These are phyloP conservation scores for Exephanes ischioxanthus DNA, from an alignment of 2,888 invertebrate genomes.

Conservation along the genomic window DNA sequence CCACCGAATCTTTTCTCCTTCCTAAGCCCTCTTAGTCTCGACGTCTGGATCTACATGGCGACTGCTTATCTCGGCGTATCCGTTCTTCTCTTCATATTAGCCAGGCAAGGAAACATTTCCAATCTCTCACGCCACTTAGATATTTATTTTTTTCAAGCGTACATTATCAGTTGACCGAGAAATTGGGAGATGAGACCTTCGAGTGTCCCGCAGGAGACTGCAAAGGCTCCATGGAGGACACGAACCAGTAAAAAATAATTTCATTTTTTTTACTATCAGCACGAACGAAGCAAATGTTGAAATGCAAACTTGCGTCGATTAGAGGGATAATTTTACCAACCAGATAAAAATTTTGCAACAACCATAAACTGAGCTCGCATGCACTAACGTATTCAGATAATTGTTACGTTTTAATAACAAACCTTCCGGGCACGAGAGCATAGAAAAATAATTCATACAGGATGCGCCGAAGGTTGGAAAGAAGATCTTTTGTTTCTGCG, in stretches of 20 bases:
- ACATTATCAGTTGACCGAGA: neutral
- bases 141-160: neutral
- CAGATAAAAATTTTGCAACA: too few relatives aligned
- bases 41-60: constrained; percentile 89
- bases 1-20: constrained; percentile 90
- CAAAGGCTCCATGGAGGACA: neutral
- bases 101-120: constrained; percentile 85
- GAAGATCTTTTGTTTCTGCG: neutral
- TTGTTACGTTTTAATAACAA: neutral
- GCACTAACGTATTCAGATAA: neutral
- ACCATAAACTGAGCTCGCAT: neutral
- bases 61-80: constrained; percentile 89
- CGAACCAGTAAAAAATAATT: neutral
- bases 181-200: neutral
- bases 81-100: constrained; percentile 88
- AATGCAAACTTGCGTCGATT: neutral
- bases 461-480: neutral
- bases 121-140: neutral
- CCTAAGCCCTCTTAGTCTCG: constrained; percentile 88
- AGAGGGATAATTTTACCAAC: neutral
- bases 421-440: neutral
- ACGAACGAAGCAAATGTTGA: neutral
- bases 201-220: neutral
- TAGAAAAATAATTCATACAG: neutral
- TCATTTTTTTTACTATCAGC: neutral